Evolutionary conservation across 2,113 vertebrate species (phyloP), one percentile per base, ranked within the genome.

Genomic region (Scophthalmus maximus): DNA sequence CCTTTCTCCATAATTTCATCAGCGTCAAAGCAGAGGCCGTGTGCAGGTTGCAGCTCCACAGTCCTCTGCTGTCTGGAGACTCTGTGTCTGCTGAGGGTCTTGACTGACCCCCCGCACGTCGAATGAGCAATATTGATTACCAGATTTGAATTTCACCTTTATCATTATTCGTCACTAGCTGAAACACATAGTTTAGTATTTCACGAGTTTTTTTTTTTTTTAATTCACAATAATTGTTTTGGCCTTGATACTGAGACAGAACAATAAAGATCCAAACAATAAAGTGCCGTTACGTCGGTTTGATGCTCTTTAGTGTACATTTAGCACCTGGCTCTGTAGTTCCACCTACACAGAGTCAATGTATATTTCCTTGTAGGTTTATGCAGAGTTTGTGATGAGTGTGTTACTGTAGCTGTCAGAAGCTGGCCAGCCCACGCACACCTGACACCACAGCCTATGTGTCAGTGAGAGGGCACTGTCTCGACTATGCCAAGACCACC

Each of bases 1-100:
- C 79, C 89, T 90, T 77, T 90, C 71, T 88, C 66, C 66, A 85
- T 91, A 72, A 89, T 88, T 88, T 87, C 87, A 79, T 84, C 76
- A 80, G 47, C 34, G 69, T 89, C 81, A 78, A 34, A 79, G 79
- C 81, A 79, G 56, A 78, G 79, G 86, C 73, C 74, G 25, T 69
- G 18, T 71, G 63, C 59, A 69, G 76, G 59, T 73, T 85, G 81
- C 73, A 55, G 64, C 74, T 30, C 53, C 47, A 65, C 47, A 57
- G 61, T 36, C 68, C 36, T 65, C 26, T 51, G 70, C 71, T 68
- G 66, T 66, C 58, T 47, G 56, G 60, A 72, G 75, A 76, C 64
- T 50, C 11, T 22, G 30, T 73, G 87, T 84, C 87, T 82, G 74
- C 47, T 29, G 62, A 77, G 55, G 53, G 72, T 69, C 76, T 76